These are phyloP conservation scores for Acrocyrtus sp. DNA, from an alignment of 2,888 invertebrate genomes.

Conservation along the genomic window DNA sequence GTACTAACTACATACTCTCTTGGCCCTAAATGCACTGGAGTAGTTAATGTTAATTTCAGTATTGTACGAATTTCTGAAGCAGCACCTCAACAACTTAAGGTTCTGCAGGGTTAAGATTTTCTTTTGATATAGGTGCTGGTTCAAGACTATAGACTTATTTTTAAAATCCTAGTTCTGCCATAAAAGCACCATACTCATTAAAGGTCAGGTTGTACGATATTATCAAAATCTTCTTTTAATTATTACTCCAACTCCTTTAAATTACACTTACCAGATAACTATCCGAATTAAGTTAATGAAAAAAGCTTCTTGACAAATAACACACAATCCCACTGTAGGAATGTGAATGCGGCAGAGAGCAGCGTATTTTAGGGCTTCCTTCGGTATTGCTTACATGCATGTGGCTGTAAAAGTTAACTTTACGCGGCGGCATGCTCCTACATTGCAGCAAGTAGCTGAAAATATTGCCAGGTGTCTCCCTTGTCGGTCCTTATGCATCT, in stretches of 20 bases:
- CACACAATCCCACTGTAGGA: not conserved
- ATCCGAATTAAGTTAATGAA: too few species aligned
- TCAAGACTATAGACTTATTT: constrained; percentile 37
- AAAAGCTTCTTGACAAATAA: not conserved
- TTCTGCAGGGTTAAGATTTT: constrained; percentile 40
- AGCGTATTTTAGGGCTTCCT: not conserved
- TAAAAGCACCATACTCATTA: constrained; percentile 19
- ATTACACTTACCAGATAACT: not conserved
- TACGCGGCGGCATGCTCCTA: constrained; percentile 7
- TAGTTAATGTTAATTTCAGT: too few species aligned
- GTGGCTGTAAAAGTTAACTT: constrained; percentile 29
- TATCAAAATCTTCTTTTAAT: not conserved
- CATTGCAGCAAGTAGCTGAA: too few species aligned
- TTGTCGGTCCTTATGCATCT: too few species aligned
- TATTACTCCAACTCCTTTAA: too few species aligned
- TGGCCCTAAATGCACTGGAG: too few species aligned
- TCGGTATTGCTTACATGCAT: constrained; percentile 12
- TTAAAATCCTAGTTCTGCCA: constrained; percentile 45
- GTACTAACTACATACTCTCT: too few species aligned
- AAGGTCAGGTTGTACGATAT: not conserved
- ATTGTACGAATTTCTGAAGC: constrained; percentile 43
- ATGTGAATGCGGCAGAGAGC: not conserved
- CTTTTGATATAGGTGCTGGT: constrained; percentile 38
- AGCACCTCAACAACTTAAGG: constrained; percentile 16
- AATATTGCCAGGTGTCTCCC: too few species aligned